These are phyloP conservation scores for Eriocheir sinensis DNA, from an alignment of 1,140 invertebrate species.

Conservation along the genomic window DNA sequence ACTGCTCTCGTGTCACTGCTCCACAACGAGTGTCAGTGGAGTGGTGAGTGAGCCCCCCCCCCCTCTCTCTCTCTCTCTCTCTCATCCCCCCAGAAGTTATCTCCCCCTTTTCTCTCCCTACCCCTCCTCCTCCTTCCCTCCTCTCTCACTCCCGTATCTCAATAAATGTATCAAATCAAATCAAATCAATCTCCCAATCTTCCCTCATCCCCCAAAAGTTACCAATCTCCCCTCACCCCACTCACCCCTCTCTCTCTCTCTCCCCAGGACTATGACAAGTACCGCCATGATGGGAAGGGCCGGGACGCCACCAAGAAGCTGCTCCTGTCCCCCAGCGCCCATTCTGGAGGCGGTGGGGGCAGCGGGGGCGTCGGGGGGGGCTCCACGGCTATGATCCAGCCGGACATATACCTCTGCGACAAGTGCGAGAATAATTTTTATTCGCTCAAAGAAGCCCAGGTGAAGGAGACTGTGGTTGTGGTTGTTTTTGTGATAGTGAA, in stretches of 20 bases:
- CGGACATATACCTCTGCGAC: slow-evolving; percentile 89
- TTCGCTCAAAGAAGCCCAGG: slow-evolving; percentile 84
- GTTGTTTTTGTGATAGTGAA: neutral
- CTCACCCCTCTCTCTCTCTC: slow-evolving; percentile 19
- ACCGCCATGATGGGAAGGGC: slow-evolving; percentile 6
- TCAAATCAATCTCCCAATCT: neutral
- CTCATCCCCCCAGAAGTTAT: no score
- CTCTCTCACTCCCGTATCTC: neutral
- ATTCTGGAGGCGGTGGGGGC: neutral
- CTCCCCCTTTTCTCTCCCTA: no score
- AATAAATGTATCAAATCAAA: no score
- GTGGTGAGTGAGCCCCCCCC: no score
- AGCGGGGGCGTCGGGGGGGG: slow-evolving; percentile 4
- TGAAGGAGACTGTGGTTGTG: slow-evolving; percentile 79
- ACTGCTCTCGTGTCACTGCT: no score
- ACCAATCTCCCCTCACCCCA: no score
- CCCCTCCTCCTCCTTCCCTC: neutral
- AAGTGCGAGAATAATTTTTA: slow-evolving; percentile 87
- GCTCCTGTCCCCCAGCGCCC: slow-evolving; percentile 36
- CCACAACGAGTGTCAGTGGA: no score
- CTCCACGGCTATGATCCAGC: slow-evolving; percentile 83
- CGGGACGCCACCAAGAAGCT: slow-evolving; percentile 64
- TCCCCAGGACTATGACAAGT: slow-evolving; percentile 69
- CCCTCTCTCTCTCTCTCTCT: no score
- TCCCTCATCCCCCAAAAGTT: no score